Conservation (phyloP, 2,113 vertebrate species). For the Numida meleagris region DNA sequence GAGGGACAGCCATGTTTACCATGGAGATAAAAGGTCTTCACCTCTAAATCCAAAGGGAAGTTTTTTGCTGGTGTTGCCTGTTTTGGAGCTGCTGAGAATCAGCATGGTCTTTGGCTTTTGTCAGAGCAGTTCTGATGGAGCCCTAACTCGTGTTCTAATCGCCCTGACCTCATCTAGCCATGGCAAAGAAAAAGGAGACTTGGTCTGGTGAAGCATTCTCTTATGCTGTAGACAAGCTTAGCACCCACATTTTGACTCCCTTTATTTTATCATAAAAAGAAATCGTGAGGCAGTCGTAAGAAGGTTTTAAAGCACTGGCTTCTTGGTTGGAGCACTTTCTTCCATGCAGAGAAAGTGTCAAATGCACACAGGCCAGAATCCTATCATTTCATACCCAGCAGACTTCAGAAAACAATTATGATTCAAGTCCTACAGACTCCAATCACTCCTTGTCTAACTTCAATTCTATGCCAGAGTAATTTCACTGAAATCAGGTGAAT, state of each 20-base stretch:
- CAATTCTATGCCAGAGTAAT: conserved; percentile 31
- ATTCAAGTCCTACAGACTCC: neutral
- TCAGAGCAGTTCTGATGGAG: neutral
- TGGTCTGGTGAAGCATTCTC: neutral
- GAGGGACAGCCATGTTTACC: neutral
- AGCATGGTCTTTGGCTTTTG: neutral
- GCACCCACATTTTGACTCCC: neutral
- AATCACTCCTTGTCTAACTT: conserved; percentile 43
- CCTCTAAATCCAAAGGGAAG: neutral
- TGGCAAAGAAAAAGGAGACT: neutral
- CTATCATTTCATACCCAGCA: neutral
- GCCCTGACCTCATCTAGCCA: neutral
- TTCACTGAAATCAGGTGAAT: conserved; percentile 56
- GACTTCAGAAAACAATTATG: conserved; percentile 23
- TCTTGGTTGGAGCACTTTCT: neutral
- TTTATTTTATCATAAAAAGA: neutral
- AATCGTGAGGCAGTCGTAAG: neutral
- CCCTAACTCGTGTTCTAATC: neutral
- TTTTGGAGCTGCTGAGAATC: neutral
- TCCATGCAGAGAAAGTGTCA: conserved; percentile 7
- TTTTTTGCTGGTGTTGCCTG: neutral
- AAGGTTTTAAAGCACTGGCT: neutral
- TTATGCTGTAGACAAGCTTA: neutral
- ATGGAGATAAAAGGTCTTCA: neutral
- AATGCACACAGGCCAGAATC: neutral